Evolutionary conservation across 2,888 invertebrate species (phyloP), one percentile per base, ranked within the genome.

Genomic region (Drosophila parthenogenetica): DNA sequence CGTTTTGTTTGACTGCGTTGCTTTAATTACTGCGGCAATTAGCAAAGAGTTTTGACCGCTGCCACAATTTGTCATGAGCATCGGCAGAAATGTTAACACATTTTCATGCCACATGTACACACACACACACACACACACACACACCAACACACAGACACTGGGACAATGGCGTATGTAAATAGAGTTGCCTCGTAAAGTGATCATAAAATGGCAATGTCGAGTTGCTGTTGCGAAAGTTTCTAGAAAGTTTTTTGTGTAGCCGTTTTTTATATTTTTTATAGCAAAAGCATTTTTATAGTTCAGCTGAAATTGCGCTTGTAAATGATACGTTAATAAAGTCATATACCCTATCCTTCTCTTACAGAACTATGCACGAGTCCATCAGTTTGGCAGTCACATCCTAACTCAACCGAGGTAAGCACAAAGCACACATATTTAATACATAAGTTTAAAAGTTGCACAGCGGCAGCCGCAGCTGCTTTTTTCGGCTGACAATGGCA

Each of bases 11-110:
- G 61, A 62, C 61, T 54, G 65, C 53, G 69, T 51, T 80, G 84
- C 87, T 89, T 85, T 82, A 82, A 82, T 82, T 84, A 89, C 82
- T 67, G 61, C 74, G 70, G 85, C 82, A 89, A 82, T 82, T 89
- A 82, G 89, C 85, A 69, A 64, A 65, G 70, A 65, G 65, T 57
- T 78, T 78, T 78, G 64, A 32, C 14, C 43, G 53, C 54, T 64
- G 45, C 50, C 53, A 83, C 77, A 81, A 81, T 87, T 80, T 87
- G 77, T 80, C 78, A 68, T 62, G 43, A 63, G 53, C 74, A 73
- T 74, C 45, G 42, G 46, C 57, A 42, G 39, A 68, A 80, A 69
- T 75, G 76, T 76, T 76, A 69, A 70, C 76, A 80, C 81, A 77
- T 77, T 69, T 64, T 60, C 59, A 42, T 60, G 69, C 51, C 62